phyloP scores from a whole-genome alignment of 2,888 invertebrate species.

The Meiosimyza platycephala region DNA sequence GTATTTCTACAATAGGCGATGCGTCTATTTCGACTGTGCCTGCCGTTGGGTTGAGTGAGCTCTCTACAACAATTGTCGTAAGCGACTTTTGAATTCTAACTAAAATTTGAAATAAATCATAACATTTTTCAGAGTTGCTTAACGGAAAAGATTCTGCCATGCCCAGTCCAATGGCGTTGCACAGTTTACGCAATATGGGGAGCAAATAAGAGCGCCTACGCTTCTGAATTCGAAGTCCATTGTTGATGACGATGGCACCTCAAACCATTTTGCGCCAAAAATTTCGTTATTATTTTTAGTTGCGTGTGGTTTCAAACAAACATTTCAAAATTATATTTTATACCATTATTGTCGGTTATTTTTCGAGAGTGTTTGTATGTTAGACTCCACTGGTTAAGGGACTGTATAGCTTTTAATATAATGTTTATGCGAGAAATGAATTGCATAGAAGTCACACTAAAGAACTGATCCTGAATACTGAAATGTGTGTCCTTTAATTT shows the following conservation, averaged over 20 bases:
- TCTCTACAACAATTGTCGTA: too few species aligned
- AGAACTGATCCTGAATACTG: too few species aligned
- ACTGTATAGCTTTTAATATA: too few species aligned
- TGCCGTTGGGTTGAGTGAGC: background rate
- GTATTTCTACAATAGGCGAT: background rate
- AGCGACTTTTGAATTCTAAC: background rate
- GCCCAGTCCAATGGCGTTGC: background rate
- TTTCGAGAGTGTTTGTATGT: background rate
- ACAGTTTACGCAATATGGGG: too few species aligned
- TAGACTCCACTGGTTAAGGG: too few species aligned
- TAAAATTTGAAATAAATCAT: slow-evolving; percentile 31
- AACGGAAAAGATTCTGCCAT: slow-evolving; percentile 10
- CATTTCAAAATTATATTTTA: slow-evolving; percentile 36
- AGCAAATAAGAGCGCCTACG: background rate
- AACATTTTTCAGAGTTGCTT: slow-evolving; percentile 25
- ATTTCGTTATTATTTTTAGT: slow-evolving; percentile 33
- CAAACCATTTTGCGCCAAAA: background rate
- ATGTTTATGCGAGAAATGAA: too few species aligned
- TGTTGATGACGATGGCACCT: too few species aligned
- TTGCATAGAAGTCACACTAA: too few species aligned
- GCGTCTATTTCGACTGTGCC: background rate
- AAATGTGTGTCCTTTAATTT: too few species aligned
- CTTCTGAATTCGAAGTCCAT: too few species aligned
- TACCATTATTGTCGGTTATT: slow-evolving; percentile 1
- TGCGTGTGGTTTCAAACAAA: slow-evolving; percentile 33